Evolutionary conservation across 2,797 vertebrate species (phyloP).

Genomic region (Lacerta agilis): DNA sequence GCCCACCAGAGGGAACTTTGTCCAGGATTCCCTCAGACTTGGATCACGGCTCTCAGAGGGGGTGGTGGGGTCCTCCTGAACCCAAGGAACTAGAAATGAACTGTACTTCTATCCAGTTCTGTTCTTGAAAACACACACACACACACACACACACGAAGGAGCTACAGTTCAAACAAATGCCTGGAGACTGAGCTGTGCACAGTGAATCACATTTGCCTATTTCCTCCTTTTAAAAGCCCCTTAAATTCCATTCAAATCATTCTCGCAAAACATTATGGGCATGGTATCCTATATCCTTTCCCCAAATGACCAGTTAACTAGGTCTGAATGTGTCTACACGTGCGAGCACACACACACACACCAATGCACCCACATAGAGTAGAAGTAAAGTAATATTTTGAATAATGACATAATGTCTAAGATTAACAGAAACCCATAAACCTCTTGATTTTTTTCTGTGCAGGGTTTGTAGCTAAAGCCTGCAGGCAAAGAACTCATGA

Average conservation of each 20-base stretch:
- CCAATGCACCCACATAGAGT: slow-evolving; percentile 27
- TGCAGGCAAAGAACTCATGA: slow-evolving; percentile 55
- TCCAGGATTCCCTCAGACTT: background rate
- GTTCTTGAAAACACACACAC: slow-evolving; percentile 1
- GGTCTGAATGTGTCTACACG: slow-evolving; percentile 18
- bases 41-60: background rate
- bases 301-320: slow-evolving; percentile 62
- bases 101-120: background rate
- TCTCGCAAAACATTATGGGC: slow-evolving; percentile 40
- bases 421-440: slow-evolving; percentile 60
- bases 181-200: slow-evolving; percentile 18
- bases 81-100: background rate
- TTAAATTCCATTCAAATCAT: slow-evolving; percentile 53
- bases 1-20: background rate
- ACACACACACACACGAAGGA: background rate
- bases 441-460: slow-evolving; percentile 41
- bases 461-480: slow-evolving; percentile 49
- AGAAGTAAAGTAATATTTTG: slow-evolving; percentile 42
- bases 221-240: slow-evolving; percentile 59
- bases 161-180: slow-evolving; percentile 46
- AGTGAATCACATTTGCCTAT: slow-evolving; percentile 33
- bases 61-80: background rate
- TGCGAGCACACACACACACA: slow-evolving; percentile 6
- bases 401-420: slow-evolving; percentile 67
- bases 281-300: slow-evolving; percentile 51